A percentile compares a stretch with the other conserved stretches of the same genome.
phyloP scores from a whole-genome alignment of 1,140 invertebrate genomes.

The Chelonus insularis region DNA sequence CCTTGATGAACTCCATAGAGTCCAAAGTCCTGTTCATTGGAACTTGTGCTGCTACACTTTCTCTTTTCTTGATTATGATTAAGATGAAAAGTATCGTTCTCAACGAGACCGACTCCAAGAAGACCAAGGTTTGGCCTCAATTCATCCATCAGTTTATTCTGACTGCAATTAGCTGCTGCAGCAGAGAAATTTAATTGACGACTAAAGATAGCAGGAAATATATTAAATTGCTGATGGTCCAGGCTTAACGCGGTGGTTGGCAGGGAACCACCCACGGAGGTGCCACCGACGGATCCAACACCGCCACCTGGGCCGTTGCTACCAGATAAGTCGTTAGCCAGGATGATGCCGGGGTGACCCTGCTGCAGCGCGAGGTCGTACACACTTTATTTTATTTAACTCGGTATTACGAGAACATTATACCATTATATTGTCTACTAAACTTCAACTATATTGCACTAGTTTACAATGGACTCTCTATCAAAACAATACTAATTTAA shows the following conservation, averaged over 20 bases:
- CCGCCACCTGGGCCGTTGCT: constrained; percentile 56
- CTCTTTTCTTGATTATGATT: constrained; percentile 64
- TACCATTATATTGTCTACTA: not conserved
- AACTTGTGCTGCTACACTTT: constrained; percentile 76
- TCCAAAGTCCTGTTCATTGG: constrained; percentile 79
- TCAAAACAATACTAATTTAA: too few relatives aligned
- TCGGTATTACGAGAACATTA: constrained; percentile 33
- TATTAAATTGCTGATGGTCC: constrained; percentile 83
- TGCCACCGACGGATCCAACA: constrained; percentile 49
- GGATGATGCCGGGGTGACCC: constrained; percentile 58
- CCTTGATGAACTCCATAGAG: constrained; percentile 65
- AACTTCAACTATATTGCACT: not conserved
- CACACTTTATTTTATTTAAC: not conserved
- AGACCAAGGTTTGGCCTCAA: constrained; percentile 78
- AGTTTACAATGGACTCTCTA: too few relatives aligned
- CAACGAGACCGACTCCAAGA: constrained; percentile 75
- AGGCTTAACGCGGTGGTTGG: constrained; percentile 61
- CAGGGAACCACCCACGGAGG: constrained; percentile 47
- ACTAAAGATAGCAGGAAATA: constrained; percentile 86
- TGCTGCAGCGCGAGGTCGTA: constrained; percentile 31
- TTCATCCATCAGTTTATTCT: constrained; percentile 81
- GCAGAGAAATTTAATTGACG: constrained; percentile 80
- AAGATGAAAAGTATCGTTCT: constrained; percentile 70
- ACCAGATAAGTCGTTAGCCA: constrained; percentile 60
- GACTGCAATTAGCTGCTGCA: constrained; percentile 65